Evolutionary conservation across 2,113 vertebrate genomes (phyloP).

Genomic region (Pachycephala philippinensis): DNA sequence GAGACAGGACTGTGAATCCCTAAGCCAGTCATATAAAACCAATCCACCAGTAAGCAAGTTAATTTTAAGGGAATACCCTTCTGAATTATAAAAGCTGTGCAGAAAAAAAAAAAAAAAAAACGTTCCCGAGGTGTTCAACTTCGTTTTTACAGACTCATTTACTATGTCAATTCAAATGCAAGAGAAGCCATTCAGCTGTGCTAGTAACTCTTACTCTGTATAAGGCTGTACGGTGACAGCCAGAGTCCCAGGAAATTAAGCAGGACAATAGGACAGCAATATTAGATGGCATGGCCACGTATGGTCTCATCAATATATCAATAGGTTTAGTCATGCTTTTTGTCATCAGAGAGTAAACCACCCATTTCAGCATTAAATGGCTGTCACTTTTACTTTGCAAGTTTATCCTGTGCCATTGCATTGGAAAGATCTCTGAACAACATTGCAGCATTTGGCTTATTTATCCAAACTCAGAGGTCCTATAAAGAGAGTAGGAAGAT

Average conservation of each 20-base stretch:
- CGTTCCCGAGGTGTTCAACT: background rate
- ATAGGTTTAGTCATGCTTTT: slow-evolving; percentile 35
- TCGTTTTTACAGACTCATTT: slow-evolving; percentile 5
- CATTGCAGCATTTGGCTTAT: background rate
- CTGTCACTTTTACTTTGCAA: slow-evolving; percentile 10
- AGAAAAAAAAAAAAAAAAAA: background rate
- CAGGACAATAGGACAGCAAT: background rate
- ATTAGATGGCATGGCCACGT: background rate
- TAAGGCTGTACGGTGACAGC: background rate
- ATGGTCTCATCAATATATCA: background rate
- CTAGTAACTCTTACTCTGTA: background rate
- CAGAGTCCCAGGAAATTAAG: background rate
- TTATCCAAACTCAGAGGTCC: background rate
- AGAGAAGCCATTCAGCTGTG: background rate
- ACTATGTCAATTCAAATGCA: background rate
- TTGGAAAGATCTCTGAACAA: background rate
- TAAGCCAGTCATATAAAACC: background rate
- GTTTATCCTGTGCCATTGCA: background rate
- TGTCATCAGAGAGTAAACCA: background rate
- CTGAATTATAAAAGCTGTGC: background rate
- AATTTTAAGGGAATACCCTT: background rate
- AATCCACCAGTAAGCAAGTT: background rate
- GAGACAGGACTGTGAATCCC: background rate
- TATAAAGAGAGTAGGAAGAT: background rate
- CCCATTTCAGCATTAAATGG: slow-evolving; percentile 10